Conservation (phyloP, 2,113 vertebrate species). For the Okapia johnstoni region DNA sequence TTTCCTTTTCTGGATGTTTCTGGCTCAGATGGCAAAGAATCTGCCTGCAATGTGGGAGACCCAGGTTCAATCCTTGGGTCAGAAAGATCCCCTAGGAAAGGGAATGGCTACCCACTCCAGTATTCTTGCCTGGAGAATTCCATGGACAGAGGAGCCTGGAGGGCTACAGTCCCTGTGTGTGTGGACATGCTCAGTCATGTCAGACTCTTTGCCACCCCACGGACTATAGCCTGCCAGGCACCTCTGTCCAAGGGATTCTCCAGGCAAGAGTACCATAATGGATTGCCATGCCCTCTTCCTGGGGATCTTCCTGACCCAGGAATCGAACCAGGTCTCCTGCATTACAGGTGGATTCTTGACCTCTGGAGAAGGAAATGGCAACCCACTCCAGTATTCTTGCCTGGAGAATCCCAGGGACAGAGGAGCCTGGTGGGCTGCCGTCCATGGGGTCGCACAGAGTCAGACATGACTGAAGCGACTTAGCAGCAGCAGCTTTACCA, state of each 20-base stretch:
- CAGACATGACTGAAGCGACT: too few relatives aligned
- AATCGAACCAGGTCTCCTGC: neutral
- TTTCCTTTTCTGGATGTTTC: neutral
- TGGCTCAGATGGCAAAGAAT: neutral
- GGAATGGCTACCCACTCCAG: neutral
- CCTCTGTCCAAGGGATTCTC: neutral
- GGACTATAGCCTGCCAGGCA: neutral
- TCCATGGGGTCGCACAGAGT: too few relatives aligned
- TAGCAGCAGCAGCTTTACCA: neutral
- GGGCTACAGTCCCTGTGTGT: neutral
- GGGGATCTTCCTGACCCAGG: neutral
- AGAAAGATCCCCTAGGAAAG: neutral
- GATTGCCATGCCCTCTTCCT: neutral
- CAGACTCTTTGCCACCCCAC: neutral
- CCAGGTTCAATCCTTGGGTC: neutral
- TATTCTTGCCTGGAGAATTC: neutral
- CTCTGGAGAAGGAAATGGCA: neutral
- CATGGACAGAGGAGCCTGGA: neutral
- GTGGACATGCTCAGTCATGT: accelerated
- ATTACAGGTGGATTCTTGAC: neutral
- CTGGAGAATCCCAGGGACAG: too few relatives aligned
- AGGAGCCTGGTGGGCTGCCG: too few relatives aligned
- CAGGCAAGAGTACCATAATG: neutral
- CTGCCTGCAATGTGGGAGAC: neutral
- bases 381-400: too few relatives aligned